These are phyloP conservation scores for Ornithorhynchus anatinus DNA, from an alignment of 2,113 vertebrate genomes.

Conservation along the genomic window DNA sequence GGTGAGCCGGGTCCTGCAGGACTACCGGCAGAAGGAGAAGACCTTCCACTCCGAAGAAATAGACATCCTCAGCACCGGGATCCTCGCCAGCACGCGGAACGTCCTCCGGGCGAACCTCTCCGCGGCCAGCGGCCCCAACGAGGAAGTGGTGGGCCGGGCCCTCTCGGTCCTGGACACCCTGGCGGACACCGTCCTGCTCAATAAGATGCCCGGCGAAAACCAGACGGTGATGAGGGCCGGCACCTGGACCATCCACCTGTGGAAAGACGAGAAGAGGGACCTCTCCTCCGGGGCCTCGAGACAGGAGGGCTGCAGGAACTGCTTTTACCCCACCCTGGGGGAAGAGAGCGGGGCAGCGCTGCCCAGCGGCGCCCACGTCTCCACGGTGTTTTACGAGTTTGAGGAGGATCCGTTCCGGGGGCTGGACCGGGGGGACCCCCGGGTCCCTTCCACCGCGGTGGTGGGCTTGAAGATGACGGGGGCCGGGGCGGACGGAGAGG, in stretches of 20 bases:
- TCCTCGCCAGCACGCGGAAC: conserved; percentile 60
- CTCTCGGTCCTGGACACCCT: conserved; percentile 48
- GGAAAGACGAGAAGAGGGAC: conserved; percentile 47
- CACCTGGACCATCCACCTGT: conserved; percentile 59
- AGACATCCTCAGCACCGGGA: conserved; percentile 61
- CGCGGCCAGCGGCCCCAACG: not conserved
- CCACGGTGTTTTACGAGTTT: conserved; percentile 64
- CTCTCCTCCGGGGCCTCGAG: not conserved
- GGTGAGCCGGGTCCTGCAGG: conserved; percentile 16
- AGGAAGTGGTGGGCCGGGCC: not conserved
- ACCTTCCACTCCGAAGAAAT: conserved; percentile 37
- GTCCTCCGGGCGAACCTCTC: conserved; percentile 52
- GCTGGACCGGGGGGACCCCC: conserved; percentile 35
- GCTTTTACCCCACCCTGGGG: conserved; percentile 42
- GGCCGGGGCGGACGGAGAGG: not conserved
- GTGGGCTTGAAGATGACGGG: conserved; percentile 60
- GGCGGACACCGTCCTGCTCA: conserved; percentile 40
- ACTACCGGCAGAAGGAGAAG: not conserved
- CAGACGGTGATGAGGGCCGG: conserved; percentile 49
- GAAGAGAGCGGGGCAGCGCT: not conserved
- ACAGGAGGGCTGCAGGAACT: conserved; percentile 25
- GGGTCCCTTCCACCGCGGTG: not conserved
- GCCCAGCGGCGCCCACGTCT: not conserved
- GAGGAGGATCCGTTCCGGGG: conserved; percentile 66
- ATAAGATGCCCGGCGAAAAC: conserved; percentile 62